Evolutionary conservation across 2,113 vertebrate genomes (phyloP).

Genomic region (Colaptes auratus): DNA sequence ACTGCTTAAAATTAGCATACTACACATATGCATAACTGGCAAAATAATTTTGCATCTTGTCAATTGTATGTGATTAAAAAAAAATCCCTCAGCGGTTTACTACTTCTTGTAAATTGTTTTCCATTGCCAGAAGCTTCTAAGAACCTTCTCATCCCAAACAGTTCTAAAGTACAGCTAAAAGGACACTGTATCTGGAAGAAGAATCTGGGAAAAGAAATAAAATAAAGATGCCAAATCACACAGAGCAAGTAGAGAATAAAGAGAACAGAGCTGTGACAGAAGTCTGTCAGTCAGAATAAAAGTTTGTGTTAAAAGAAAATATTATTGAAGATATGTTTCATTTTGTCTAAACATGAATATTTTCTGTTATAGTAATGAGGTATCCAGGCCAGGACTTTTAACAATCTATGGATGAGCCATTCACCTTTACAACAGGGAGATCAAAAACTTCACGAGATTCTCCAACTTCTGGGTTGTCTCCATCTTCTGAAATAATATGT

Average conservation of each 20-base stretch:
- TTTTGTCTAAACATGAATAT: neutral
- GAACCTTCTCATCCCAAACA: neutral
- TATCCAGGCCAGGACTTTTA: neutral
- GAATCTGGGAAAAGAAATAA: neutral
- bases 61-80: neutral
- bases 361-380: neutral
- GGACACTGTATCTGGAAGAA: neutral
- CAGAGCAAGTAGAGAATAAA: neutral
- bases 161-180: neutral
- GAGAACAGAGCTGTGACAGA: neutral
- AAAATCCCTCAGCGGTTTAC: neutral
- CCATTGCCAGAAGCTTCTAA: neutral
- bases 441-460: conserved; percentile 97
- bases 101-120: neutral
- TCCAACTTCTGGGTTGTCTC: conserved; percentile 95
- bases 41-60: neutral
- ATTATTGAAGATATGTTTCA: neutral
- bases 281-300: neutral
- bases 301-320: neutral
- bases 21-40: neutral
- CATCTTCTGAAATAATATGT: conserved; percentile 95
- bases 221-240: neutral
- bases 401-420: neutral
- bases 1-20: neutral
- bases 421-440: conserved; percentile 95